Evolutionary conservation across 2,797 vertebrate species (phyloP), one percentile per base, ranked within the genome.

Genomic region (Tangara arthus): DNA sequence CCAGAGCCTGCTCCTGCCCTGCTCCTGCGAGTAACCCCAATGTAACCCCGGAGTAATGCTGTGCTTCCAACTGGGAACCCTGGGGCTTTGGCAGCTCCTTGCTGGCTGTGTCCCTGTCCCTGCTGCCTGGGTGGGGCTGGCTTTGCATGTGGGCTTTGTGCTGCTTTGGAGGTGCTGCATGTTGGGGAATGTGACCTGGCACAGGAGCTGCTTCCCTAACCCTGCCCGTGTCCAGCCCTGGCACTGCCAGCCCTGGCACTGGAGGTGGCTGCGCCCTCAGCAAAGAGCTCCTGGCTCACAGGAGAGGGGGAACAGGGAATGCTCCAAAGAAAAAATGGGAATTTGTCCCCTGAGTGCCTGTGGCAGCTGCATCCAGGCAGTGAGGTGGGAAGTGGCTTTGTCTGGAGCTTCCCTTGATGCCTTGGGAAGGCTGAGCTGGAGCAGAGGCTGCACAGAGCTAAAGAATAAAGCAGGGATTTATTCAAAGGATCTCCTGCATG

Each of bases 111-210:
- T 16, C 80, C 64, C 20, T 37, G 46, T 13, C 81, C 27, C 64
- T 9, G 66, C 78, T 71, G 49, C 11, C 57, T 26, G 50, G 3
- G 0, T 28, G 59, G 41, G 13, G 69, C 78, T 41, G 26, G n/a
- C 2, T 7, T 16, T 87, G 95, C 95, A 89, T 92, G 93, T 0
- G 5, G 35, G 46, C 1, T 8, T 34, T 42, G 85, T 91, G 89
- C 71, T 24, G 79, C 49, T 65, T 9, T 5, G 18, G 41, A n/a
- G 42, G 82, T 87, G 86, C 68, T 24, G 79, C 49, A 1, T 27
- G 6, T 6, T 8, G 95, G 55, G 53, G 0, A 2, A 4, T 1
- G 15, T 8, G 4, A 27, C 24, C 2, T 0, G 2, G 34, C 4
- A 2, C 21, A 34, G 10, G 8, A 50, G 32, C 79, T 27, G 86